Base-by-base conservation (phyloP, 2,888 invertebrate genomes). In the Drosophila fungiperda region DNA sequence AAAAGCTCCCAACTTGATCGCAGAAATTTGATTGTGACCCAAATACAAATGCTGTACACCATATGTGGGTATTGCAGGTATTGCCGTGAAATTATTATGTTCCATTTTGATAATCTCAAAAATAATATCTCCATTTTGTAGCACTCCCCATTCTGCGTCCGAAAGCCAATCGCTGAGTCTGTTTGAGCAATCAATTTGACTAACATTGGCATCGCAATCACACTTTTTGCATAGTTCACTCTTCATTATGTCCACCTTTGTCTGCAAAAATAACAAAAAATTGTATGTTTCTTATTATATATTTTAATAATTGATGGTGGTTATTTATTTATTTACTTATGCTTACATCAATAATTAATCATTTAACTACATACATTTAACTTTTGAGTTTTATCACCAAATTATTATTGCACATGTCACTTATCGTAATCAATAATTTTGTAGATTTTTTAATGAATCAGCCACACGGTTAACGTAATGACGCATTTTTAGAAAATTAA, bases 1-100 rank as follows among this genome's bases (percentile, higher is more conserved):
- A 90, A 97, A 97, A 23, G 95, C 95, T 0, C 93, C 94, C 17
- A 94, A 92, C 8, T 94, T 94, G 55, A 97, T 96, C 11, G 89
- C 91, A 6, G 93, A 93, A n/a, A 97, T 96, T 50, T 93, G 93
- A 91, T 96, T 96, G 60, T 94, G 91, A 0, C 95, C 94, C 8
- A 97, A 93, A 82, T 95, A 95, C 33, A 97, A 90, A 35, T 94
- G 93, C 60, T 93, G 71, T 90, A 93, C 86, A 0, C 87, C 93
- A 20, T 95, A 91, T 1, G 93, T 91, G 0, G 95, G 95, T 17
- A 97, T 94, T 3, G 69, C 61, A 3, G 91, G 84, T 29, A 93
- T 72, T 1, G 20, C 36, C 1, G 89, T 88, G 0, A 93, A 69
- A 20, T 89, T 89, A 64, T 93, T 93, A 68, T 91, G 71, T 40